Evolutionary conservation across 2,113 vertebrate species (phyloP), one percentile per base, ranked within the genome.

Genomic region (Brienomyrus longianalis): DNA sequence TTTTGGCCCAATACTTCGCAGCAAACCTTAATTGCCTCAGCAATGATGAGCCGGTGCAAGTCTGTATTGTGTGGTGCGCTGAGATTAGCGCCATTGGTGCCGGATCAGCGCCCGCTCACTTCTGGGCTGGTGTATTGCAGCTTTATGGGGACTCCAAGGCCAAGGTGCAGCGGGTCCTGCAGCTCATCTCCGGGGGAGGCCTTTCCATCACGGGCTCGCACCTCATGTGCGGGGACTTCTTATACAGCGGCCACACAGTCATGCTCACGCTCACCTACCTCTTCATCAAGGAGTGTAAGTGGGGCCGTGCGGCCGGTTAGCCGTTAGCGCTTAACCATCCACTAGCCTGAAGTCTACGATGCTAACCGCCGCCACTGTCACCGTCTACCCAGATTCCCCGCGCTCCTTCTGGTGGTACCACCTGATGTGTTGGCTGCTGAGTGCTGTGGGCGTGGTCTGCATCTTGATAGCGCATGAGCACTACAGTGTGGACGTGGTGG

Each of bases 271-370:
- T 99, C 88, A 98, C 97, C 8, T 99, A 99, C 90, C 94, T 99
- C 90, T 99, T 99, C 95, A 98, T 99, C 93, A 99, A 99, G 92
- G 98, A 99, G 94, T 99, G 98, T 99, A 94, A 97, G 98, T 97
- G 90, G 11, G 35, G 47, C 48, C 1, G 31, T 15, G 50, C 21
- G 1, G 21, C 66, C 19, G 3, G 0, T 45, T 45, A 39, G 23
- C 23, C 62, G 10, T 70, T 70, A 70, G 62, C 2, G n/a, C 9
- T 9, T 66, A 48, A 48, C 17, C 48, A 27, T 86, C 23, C 8
- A 10, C 47, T 50, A 50, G n/a, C 9, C 45, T 13, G 45, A 27
- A 43, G 43, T 5, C 21, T 23, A 21, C 27, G 47, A 5, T 13
- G 10, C 83, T 86, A 27, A 86, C 35, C 2, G 27, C 11, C 35